Evolutionary conservation across 2,797 vertebrate genomes (phyloP), one percentile per base, ranked within the genome.

Genomic region (Propithecus deckenii): DNA sequence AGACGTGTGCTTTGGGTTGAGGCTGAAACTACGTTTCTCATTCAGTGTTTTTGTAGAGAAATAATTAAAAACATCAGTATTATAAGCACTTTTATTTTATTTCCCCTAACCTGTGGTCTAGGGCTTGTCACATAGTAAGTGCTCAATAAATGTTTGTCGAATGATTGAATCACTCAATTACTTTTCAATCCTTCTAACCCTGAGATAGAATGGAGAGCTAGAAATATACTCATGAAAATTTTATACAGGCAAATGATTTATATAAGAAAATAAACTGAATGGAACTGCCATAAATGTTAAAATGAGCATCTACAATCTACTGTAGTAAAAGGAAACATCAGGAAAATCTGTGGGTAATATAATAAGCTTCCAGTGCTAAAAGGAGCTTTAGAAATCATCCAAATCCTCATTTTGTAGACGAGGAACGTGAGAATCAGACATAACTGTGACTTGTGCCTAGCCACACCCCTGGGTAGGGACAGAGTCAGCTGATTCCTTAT

Each of bases 111-210:
- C 25, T 30, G 13, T 63, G 38, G 28, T 46, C 67, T 92, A 87
- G 83, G 84, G 25, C 8, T 43, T 43, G 17, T 55, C 7, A 32
- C 28, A 38, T 61, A 89, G 5, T 83, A 93, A 78, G 11, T 65
- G 69, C 38, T 80, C 50, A 95, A 15, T 89, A 85, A 61, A 41
- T 79, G n/a, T 83, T 86, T 92, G 59, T 83, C 89, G 50, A 95
- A 72, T 80, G 46, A 92, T 25, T 78, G 38, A 76, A 79, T 94
- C 63, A 84, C 41, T 63, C 22, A 25, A 35, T 87, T 96, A 55
- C 15, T 95, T 95, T 94, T 79, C 32, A 72, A 18, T 63, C 30
- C 80, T 94, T 91, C 32, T 10, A 59, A 95, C 63, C 17, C 20
- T 46, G 79, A 72, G 35, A 75, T 75, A 20, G 32, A 89, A 78